Evolutionary conservation across 2,888 invertebrate genomes (phyloP).

Genomic region (Lamproptera curius): DNA sequence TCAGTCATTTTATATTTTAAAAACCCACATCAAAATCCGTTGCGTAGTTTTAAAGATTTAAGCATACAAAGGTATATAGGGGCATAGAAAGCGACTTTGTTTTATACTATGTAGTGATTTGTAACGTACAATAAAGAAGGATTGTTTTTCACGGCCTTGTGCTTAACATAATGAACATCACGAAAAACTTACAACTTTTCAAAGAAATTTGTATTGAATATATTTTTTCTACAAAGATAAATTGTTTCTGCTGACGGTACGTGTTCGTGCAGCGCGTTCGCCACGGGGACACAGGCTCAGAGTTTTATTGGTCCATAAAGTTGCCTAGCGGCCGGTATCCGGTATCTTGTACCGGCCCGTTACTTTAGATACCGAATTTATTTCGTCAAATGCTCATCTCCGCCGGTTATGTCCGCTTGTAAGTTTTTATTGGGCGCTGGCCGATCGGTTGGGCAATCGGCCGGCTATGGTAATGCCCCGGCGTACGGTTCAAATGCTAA

Average conservation of each 20-base stretch:
- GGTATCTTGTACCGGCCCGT: constrained; percentile 40
- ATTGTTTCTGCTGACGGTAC: constrained; percentile 43
- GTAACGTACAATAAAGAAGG: too few relatives aligned
- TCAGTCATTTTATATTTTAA: too few relatives aligned
- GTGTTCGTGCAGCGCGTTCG: constrained; percentile 27
- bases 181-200: too few relatives aligned
- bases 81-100: too few relatives aligned
- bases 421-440: constrained; percentile 19
- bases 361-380: constrained; percentile 55
- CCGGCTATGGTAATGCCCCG: background rate
- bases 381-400: constrained; percentile 48
- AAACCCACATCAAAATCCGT: too few relatives aligned
- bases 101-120: too few relatives aligned
- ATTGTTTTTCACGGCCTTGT: too few relatives aligned
- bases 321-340: constrained; percentile 49
- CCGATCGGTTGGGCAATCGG: constrained; percentile 14
- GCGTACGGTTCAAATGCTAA: constrained; percentile 6
- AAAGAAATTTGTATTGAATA: too few relatives aligned
- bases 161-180: too few relatives aligned
- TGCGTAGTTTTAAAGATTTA: too few relatives aligned
- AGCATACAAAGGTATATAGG: too few relatives aligned
- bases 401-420: constrained; percentile 24
- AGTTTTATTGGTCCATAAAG: constrained; percentile 65
- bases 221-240: constrained; percentile 12
- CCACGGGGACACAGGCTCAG: constrained; percentile 56